Evolutionary conservation across 1,140 invertebrate species (phyloP).

Genomic region (Heliconius eleuchia): DNA sequence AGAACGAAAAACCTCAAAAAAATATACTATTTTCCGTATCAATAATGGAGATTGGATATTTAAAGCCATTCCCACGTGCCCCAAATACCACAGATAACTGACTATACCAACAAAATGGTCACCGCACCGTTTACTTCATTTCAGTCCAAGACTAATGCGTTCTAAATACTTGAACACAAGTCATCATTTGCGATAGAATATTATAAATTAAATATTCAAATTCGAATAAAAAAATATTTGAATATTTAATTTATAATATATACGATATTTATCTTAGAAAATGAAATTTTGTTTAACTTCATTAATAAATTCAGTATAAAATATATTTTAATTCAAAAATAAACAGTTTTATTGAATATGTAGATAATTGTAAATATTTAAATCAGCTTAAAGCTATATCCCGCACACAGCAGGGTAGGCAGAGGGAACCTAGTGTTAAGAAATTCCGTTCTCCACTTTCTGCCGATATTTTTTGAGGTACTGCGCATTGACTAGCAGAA

Average conservation of each 20-base stretch:
- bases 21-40: background rate
- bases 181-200: background rate
- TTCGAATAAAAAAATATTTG: background rate
- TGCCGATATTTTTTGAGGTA: too few species aligned
- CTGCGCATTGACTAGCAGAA: too few species aligned
- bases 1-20: background rate
- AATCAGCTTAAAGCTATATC: too few species aligned
- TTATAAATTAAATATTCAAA: too few species aligned
- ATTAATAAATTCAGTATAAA: background rate
- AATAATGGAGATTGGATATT: background rate
- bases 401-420: too few species aligned
- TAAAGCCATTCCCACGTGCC: conserved; percentile 14
- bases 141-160: conserved; percentile 18
- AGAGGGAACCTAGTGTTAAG: too few species aligned
- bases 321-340: too few species aligned
- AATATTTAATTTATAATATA: conserved; percentile 2
- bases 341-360: too few species aligned
- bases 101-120: conserved; percentile 18
- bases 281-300: background rate
- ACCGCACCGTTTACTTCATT: conserved; percentile 18
- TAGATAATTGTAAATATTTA: too few species aligned
- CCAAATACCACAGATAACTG: conserved; percentile 24
- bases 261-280: background rate
- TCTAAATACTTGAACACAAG: conserved; percentile 15
- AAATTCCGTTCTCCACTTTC: too few species aligned